Evolutionary conservation across 2,888 invertebrate genomes (phyloP).

Genomic region (Nephrotoma guestfalica): DNA sequence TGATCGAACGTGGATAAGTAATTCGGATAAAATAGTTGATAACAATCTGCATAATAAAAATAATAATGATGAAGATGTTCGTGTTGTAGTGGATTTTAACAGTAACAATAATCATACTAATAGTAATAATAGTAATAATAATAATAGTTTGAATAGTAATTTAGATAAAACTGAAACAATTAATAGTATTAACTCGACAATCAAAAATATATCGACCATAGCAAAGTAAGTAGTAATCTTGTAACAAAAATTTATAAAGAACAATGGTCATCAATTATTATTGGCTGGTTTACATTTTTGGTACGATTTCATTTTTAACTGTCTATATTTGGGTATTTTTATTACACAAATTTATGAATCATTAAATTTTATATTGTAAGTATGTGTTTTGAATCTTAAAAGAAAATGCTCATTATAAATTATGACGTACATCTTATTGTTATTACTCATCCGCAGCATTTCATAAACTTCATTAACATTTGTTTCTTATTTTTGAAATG

Average conservation of each 20-base stretch:
- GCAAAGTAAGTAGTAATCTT: not conserved
- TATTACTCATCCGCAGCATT: not conserved
- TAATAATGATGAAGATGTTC: not conserved
- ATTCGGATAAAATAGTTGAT: not conserved
- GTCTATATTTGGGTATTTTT: not conserved
- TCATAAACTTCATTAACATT: not conserved
- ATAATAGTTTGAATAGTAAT: slow-evolving; percentile 1
- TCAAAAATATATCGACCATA: not conserved
- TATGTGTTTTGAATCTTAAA: not conserved
- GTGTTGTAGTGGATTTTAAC: not conserved
- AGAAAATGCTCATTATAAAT: not conserved
- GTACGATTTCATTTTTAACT: not conserved
- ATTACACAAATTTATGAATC: not conserved
- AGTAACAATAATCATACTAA: not conserved
- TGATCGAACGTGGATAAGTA: slow-evolving; percentile 15
- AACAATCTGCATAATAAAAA: not conserved
- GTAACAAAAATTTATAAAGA: not conserved
- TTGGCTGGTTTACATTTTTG: not conserved
- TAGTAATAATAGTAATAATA: not conserved
- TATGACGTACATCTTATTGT: not conserved
- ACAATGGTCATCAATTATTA: not conserved
- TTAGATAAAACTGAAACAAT: not conserved
- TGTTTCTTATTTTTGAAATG: no score
- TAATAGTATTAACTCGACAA: not conserved
- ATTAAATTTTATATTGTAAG: not conserved